These are phyloP conservation scores for Pogonomyrmex barbatus DNA, from an alignment of 1,140 invertebrate genomes.

Conservation along the genomic window DNA sequence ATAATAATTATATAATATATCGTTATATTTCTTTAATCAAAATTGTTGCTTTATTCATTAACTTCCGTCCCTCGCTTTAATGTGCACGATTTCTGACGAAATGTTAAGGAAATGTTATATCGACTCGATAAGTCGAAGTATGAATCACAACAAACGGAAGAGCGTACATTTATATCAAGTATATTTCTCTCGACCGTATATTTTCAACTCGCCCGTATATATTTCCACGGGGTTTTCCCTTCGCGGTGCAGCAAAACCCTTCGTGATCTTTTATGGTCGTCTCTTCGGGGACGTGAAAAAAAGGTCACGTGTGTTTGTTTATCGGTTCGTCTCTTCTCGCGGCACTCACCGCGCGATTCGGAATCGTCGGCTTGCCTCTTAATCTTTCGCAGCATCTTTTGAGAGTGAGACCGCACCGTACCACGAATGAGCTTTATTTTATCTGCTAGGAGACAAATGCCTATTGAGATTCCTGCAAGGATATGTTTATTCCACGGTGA, in stretches of 20 bases:
- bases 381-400: constrained; percentile 1
- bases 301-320: background rate
- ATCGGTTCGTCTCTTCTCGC: background rate
- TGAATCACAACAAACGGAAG: constrained; percentile 12
- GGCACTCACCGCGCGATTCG: background rate
- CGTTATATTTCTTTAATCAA: background rate
- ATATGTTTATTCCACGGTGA: constrained; percentile 22
- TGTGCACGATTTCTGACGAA: background rate
- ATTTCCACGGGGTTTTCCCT: background rate
- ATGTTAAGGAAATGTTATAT: background rate
- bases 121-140: background rate
- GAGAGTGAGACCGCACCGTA: background rate
- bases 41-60: background rate
- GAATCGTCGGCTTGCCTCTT: background rate
- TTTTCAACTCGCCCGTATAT: background rate
- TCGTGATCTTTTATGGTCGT: background rate
- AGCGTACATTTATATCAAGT: background rate
- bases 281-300: background rate
- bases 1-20: background rate
- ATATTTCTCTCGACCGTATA: background rate
- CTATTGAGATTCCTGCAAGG: background rate
- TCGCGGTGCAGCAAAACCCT: background rate
- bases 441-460: constrained; percentile 24
- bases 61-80: background rate
- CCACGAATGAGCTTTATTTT: background rate